phyloP scores from a whole-genome alignment of 2,113 vertebrate genomes.

The Pollimyrus isidori region DNA sequence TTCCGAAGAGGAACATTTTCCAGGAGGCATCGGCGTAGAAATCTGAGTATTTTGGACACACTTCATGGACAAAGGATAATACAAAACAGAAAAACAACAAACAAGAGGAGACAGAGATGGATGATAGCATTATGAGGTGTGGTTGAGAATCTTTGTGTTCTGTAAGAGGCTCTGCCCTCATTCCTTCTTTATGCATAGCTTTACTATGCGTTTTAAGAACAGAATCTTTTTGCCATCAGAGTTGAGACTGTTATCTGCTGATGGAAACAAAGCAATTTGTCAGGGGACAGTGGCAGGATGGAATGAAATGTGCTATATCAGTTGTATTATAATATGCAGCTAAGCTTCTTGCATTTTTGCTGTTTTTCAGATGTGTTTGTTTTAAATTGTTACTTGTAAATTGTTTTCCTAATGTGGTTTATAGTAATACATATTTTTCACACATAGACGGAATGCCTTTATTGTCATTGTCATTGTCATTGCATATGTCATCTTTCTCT shows the following conservation, averaged over 20 bases:
- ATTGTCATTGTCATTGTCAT: background rate
- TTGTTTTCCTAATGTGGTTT: background rate
- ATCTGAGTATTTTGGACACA: background rate
- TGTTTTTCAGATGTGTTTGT: background rate
- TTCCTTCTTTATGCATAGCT: background rate
- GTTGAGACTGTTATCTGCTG: background rate
- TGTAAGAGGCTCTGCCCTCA: background rate
- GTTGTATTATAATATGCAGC: background rate
- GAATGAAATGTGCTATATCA: background rate
- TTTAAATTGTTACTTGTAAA: background rate
- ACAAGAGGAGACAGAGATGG: slow-evolving; percentile 9
- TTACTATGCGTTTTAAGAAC: background rate
- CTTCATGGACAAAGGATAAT: slow-evolving; percentile 5
- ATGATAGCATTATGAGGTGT: background rate
- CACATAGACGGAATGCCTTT: background rate
- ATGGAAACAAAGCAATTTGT: slow-evolving; percentile 2
- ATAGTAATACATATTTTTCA: background rate
- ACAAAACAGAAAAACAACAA: background rate
- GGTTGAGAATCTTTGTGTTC: background rate
- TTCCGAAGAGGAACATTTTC: background rate
- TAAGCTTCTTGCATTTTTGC: background rate
- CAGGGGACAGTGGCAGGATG: background rate
- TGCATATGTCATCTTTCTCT: background rate
- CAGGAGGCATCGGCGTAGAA: background rate
- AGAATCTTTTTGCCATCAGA: background rate